A percentile compares a stretch with the other conserved stretches of the same genome.
Evolutionary conservation across 1,140 invertebrate species (phyloP).

Genomic region (Gryon sp.): DNA sequence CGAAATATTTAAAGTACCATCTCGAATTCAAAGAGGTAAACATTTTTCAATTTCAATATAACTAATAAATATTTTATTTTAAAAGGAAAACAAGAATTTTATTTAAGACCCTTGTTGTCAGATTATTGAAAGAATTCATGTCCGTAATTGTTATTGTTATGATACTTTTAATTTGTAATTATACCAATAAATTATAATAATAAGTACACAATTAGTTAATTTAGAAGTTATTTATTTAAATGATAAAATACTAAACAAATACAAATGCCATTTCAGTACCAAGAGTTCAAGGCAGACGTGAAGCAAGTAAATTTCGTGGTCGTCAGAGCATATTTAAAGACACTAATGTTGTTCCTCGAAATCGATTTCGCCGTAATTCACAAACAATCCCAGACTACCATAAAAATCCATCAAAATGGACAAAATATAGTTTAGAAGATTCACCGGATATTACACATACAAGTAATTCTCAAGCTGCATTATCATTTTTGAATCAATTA

Average conservation of each 20-base stretch:
- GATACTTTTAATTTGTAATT: no score
- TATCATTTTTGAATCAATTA: slow-evolving; percentile 84
- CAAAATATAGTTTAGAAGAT: slow-evolving; percentile 86
- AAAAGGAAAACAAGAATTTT: no score
- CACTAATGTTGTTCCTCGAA: slow-evolving; percentile 82
- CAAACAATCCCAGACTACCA: slow-evolving; percentile 84
- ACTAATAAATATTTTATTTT: no score
- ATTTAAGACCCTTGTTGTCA: no score
- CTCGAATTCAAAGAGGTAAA: background rate
- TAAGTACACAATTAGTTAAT: no score
- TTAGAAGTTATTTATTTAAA: no score
- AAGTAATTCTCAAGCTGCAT: slow-evolving; percentile 85
- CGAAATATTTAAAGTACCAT: background rate
- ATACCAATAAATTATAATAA: no score
- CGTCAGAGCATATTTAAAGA: slow-evolving; percentile 89
- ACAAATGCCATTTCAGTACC: background rate
- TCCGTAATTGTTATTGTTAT: no score
- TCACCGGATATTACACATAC: slow-evolving; percentile 87
- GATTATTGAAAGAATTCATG: no score
- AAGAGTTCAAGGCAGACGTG: slow-evolving; percentile 21
- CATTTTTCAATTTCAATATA: no score
- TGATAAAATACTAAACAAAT: no score
- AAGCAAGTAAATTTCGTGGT: slow-evolving; percentile 78
- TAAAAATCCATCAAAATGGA: slow-evolving; percentile 88
- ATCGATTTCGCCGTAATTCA: slow-evolving; percentile 67